Evolutionary conservation across 1,140 invertebrate genomes (phyloP), one percentile per base, ranked within the genome.

Genomic region (Penaeus indicus): DNA sequence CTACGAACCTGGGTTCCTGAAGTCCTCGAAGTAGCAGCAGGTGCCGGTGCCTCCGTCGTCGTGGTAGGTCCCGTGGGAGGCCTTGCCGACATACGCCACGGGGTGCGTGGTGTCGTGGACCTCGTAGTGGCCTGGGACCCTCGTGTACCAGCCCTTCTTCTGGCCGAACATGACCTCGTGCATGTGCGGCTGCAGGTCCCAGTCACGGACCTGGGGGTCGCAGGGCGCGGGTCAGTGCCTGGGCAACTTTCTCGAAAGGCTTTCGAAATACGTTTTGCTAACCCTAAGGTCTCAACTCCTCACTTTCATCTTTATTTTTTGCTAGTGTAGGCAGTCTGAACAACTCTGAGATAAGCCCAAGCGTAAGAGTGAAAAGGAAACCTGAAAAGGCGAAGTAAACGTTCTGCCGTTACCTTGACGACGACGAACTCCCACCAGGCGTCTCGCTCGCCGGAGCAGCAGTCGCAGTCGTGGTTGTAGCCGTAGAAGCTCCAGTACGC

Each of bases 21-120:
- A 91, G 85, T 91, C 91, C 86, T 91, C 91, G 67, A 89, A 91
- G 78, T 91, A 91, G 81, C 91, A 91, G 63, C 91, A 91, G 22
- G 91, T 91, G 72, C 91, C 91, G 32, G 89, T 86, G 32, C 91
- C 91, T 27, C 91, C 91, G 75, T 91, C 91, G 79, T 91, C 91
- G 67, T 91, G 91, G 78, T 91, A 91, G 75, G 72, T 61, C 25
- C 91, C 91, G 67, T 91, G 91, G 77, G 85, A 80, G 42, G 87
- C 38, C 81, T 91, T 91, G 47, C 91, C 91, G 18, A 91, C 88
- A 32, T 90, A 91, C 4, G 91, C 90, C 54, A 91, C 85, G 54
- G 91, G 91, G 54, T 91, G 91, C 19, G 90, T 91, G 11, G n/a
- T 64, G 32, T 89, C 80, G 32, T 69, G 60, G 64, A 81, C 79